Evolutionary conservation across 2,888 invertebrate genomes (phyloP).

Genomic region (Hemaris fuciformis): DNA sequence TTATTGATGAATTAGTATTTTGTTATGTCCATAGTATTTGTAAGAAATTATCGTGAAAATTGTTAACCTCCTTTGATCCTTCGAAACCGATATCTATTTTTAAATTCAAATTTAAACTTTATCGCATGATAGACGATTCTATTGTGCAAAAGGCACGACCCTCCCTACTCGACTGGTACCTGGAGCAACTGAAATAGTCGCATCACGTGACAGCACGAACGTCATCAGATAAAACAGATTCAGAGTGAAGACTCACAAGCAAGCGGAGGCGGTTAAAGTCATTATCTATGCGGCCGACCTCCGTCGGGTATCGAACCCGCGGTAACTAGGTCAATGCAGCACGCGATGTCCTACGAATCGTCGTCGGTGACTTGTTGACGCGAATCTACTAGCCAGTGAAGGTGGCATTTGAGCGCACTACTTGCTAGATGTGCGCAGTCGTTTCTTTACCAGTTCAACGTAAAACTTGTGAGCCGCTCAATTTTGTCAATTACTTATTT

Average conservation of each 20-base stretch:
- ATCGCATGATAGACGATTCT: neutral
- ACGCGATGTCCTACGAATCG: slow-evolving; percentile 54
- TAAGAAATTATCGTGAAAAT: neutral
- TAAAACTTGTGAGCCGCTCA: neutral
- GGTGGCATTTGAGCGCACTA: neutral
- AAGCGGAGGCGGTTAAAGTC: slow-evolving; percentile 41
- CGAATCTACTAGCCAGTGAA: neutral
- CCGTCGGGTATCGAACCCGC: slow-evolving; percentile 72
- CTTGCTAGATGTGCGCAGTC: neutral
- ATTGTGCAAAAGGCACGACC: neutral
- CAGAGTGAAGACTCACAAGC: slow-evolving; percentile 50
- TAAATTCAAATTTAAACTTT: neutral
- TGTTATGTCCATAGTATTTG: neutral
- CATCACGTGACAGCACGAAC: slow-evolving; percentile 27
- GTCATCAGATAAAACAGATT: slow-evolving; percentile 45
- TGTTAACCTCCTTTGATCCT: neutral
- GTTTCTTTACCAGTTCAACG: neutral
- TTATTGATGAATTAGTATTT: neutral
- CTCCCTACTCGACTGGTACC: slow-evolving; percentile 3
- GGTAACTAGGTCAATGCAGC: slow-evolving; percentile 73
- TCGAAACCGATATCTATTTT: neutral
- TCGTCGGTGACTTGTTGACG: slow-evolving; percentile 39
- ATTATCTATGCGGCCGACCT: slow-evolving; percentile 70
- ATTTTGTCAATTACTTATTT: no score
- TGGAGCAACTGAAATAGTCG: slow-evolving; percentile 13